Conservation (phyloP, 2,888 invertebrate genomes). For the Agonopterix arenella region DNA sequence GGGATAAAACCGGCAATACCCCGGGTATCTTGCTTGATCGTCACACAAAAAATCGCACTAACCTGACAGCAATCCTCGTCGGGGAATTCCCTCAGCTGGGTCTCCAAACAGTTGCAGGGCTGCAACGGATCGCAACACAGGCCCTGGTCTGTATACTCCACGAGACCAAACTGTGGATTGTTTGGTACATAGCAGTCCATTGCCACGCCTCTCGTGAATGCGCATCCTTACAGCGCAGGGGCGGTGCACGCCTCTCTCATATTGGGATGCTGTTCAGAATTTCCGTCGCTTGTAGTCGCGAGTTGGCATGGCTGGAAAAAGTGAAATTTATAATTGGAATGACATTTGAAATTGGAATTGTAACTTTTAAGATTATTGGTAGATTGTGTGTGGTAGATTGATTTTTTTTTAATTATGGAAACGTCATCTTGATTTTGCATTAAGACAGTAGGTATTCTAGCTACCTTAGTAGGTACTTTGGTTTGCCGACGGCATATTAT, state of each 20-base stretch:
- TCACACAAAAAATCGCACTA: not conserved
- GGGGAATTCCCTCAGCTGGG: slow-evolving; percentile 45
- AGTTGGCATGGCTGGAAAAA: slow-evolving; percentile 45
- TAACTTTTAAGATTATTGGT: too few species aligned
- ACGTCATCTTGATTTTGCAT: too few species aligned
- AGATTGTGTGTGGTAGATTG: too few species aligned
- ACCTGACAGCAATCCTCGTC: slow-evolving; percentile 60
- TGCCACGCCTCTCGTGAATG: slow-evolving; percentile 51
- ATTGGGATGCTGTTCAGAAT: slow-evolving; percentile 12
- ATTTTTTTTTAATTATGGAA: too few species aligned
- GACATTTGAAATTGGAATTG: too few species aligned
- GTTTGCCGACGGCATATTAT: too few species aligned
- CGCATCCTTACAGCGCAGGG: slow-evolving; percentile 54
- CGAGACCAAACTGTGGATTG: slow-evolving; percentile 81
- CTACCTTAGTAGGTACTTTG: too few species aligned
- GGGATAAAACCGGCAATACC: too few species aligned
- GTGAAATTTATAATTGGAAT: not conserved
- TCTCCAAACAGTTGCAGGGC: slow-evolving; percentile 60
- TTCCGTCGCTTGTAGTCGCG: slow-evolving; percentile 51
- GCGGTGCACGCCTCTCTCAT: slow-evolving; percentile 34
- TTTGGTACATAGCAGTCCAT: slow-evolving; percentile 82
- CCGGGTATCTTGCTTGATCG: too few species aligned
- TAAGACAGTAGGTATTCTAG: too few species aligned
- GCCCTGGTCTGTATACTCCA: slow-evolving; percentile 47
- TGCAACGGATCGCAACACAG: slow-evolving; percentile 67